These are phyloP conservation scores for Leucozona laternaria DNA, from an alignment of 2,888 invertebrate genomes.

Conservation along the genomic window DNA sequence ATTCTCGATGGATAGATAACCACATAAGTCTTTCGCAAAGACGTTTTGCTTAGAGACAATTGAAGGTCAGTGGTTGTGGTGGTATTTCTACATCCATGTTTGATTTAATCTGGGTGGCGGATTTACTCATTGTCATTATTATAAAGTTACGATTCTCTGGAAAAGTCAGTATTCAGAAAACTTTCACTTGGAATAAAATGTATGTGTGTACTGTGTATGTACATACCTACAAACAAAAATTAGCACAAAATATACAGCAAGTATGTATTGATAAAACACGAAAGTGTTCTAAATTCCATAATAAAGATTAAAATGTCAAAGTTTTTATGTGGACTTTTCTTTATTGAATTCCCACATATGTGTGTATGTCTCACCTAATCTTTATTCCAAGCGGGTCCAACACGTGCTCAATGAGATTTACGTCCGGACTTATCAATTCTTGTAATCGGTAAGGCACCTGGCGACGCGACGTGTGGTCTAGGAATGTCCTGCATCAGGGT, in stretches of 20 bases:
- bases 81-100: neutral
- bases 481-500: too few species aligned
- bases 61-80: conserved; percentile 9
- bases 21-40: neutral
- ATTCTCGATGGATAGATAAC: conserved; percentile 16
- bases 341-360: too few species aligned
- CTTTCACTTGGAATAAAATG: conserved; percentile 3
- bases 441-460: too few species aligned
- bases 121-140: neutral
- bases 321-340: neutral
- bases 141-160: neutral
- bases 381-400: too few species aligned
- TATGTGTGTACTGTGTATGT: too few species aligned
- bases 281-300: neutral
- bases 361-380: too few species aligned
- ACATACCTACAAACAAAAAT: too few species aligned
- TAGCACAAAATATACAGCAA: too few species aligned
- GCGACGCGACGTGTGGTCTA: too few species aligned
- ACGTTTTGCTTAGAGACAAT: neutral
- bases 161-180: neutral
- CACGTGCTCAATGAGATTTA: too few species aligned
- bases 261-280: neutral
- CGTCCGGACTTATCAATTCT: too few species aligned
- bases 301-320: neutral
- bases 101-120: neutral